phyloP scores from a whole-genome alignment of 2,888 invertebrate species.

The Caradrina clavipalpis region DNA sequence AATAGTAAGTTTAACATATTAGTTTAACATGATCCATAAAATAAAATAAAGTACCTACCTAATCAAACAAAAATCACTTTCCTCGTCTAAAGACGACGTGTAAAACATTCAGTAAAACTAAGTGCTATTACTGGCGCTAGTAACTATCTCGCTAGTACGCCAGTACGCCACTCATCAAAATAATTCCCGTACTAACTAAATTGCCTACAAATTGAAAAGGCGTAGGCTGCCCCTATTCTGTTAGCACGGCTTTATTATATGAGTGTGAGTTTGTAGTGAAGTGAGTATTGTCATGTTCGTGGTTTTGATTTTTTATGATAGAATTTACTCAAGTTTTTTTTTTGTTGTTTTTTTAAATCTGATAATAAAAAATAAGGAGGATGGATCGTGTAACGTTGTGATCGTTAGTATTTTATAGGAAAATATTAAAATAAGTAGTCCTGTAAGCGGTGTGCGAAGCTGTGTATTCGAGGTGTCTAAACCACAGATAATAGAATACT shows the following conservation, averaged over 20 bases:
- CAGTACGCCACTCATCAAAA: slow-evolving; percentile 65
- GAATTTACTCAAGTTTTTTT: neutral
- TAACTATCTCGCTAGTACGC: slow-evolving; percentile 30
- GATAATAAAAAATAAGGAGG: no score
- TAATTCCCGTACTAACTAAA: slow-evolving; percentile 70
- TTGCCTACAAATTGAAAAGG: slow-evolving; percentile 76
- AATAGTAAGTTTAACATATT: neutral
- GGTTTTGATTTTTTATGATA: no score
- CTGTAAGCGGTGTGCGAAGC: no score
- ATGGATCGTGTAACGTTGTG: no score
- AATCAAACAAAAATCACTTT: neutral
- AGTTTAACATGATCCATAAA: neutral
- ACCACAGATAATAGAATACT: no score
- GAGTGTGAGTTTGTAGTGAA: slow-evolving; percentile 10
- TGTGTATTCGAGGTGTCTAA: no score
- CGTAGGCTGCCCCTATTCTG: slow-evolving; percentile 64
- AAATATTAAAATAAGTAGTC: no score
- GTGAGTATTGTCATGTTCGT: slow-evolving; percentile 3
- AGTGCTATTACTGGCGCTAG: slow-evolving; percentile 53
- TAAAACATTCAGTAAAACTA: slow-evolving; percentile 45
- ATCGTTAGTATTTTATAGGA: no score
- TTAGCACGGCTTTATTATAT: slow-evolving; percentile 25
- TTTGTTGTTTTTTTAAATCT: no score
- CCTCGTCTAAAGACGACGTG: slow-evolving; percentile 5
- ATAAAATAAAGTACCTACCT: neutral